Percentiles rank a stretch among this genome's conserved stretches.
Evolutionary conservation across 2,113 vertebrate species (phyloP).

Genomic region (Ceyx cyanopectus): DNA sequence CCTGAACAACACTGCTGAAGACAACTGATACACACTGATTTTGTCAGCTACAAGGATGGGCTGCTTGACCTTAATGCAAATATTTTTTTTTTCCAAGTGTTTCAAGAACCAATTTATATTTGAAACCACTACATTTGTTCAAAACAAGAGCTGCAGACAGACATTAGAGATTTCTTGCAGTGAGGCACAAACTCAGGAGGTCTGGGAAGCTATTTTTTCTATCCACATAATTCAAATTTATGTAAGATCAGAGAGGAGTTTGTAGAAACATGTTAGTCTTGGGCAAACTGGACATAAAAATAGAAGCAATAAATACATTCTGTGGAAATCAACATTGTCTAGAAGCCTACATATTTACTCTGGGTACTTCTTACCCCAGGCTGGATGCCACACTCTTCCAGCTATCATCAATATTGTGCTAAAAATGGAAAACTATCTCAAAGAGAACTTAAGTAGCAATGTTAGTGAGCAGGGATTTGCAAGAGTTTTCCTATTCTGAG

Average conservation of each 20-base stretch:
- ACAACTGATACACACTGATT: background rate
- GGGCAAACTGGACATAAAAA: background rate
- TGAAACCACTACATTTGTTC: background rate
- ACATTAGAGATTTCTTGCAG: background rate
- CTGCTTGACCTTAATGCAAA: background rate
- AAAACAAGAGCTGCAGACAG: background rate
- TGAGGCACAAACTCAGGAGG: background rate
- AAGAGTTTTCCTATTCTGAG: background rate
- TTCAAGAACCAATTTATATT: background rate
- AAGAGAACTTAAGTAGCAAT: background rate
- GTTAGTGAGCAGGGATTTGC: background rate
- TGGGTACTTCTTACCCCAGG: background rate
- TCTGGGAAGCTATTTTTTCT: background rate
- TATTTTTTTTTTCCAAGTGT: background rate
- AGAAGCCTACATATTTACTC: background rate
- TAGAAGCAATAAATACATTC: background rate
- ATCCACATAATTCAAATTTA: background rate
- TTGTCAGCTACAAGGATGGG: background rate
- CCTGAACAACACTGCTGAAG: background rate
- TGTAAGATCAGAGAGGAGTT: background rate
- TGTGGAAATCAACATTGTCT: background rate
- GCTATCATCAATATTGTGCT: background rate
- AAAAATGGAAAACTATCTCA: background rate
- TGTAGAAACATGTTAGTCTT: background rate
- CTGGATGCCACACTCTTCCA: background rate